phyloP scores from a whole-genome alignment of 2,888 invertebrate genomes.

The Periphyllus acericola region DNA sequence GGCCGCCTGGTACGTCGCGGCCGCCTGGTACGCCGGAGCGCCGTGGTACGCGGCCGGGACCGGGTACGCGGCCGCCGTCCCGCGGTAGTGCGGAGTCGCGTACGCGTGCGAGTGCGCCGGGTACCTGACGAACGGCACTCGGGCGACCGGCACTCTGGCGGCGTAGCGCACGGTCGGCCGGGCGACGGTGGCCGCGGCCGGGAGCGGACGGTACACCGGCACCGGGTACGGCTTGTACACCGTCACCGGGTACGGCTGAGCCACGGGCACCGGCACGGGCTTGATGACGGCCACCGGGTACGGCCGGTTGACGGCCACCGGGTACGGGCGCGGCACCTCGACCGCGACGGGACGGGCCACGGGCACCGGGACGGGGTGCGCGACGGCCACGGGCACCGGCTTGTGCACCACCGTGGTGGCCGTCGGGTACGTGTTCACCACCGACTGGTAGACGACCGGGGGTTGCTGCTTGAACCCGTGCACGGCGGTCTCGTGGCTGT shows the following conservation, averaged over 20 bases:
- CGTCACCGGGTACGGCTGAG: conserved; percentile 56
- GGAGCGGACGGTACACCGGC: conserved; percentile 48
- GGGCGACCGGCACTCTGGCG: conserved; percentile 18
- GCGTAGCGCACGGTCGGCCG: conserved; percentile 16
- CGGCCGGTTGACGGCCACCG: conserved; percentile 48
- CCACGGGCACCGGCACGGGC: conserved; percentile 51
- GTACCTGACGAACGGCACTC: conserved; percentile 28
- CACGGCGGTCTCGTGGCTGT: neutral
- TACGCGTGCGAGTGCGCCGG: conserved; percentile 8
- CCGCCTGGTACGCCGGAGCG: neutral
- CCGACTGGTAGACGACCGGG: conserved; percentile 55
- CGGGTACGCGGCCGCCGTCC: neutral
- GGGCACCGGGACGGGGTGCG: conserved; percentile 52
- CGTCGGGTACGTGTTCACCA: conserved; percentile 51
- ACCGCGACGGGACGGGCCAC: conserved; percentile 46
- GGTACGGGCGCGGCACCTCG: conserved; percentile 52
- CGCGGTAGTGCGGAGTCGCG: neutral
- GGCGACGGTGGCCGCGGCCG: conserved; percentile 9
- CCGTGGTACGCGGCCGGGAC: no score
- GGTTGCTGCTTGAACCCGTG: conserved; percentile 18
- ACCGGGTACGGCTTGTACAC: conserved; percentile 58
- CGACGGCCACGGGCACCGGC: conserved; percentile 47
- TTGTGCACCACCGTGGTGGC: conserved; percentile 57
- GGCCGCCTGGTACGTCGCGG: neutral
- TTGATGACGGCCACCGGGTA: conserved; percentile 51